These are phyloP conservation scores for Prolemur simus DNA, from an alignment of 2,113 vertebrate genomes.

Conservation along the genomic window DNA sequence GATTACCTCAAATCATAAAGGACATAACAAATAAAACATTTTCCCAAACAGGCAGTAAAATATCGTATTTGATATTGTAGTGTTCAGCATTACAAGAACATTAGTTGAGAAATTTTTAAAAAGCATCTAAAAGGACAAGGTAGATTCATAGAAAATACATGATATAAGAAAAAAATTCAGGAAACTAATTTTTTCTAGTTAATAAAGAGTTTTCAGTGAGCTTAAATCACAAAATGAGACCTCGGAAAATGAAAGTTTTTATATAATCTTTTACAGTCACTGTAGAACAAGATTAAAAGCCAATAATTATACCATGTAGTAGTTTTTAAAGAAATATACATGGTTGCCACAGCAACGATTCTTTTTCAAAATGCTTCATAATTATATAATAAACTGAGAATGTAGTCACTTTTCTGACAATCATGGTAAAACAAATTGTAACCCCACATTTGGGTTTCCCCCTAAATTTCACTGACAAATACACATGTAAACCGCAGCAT, in stretches of 20 bases:
- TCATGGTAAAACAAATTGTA: background rate
- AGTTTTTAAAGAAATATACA: background rate
- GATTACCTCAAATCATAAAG: constrained; percentile 16
- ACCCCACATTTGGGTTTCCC: background rate
- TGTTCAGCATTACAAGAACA: background rate
- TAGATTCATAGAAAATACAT: background rate
- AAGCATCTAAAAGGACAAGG: background rate
- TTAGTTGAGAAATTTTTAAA: constrained; percentile 3
- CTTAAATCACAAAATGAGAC: background rate
- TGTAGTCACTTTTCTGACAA: background rate
- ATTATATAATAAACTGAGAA: background rate
- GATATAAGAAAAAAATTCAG: background rate
- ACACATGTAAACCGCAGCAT: background rate
- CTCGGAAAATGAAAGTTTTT: background rate
- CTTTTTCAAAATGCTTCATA: constrained; percentile 1
- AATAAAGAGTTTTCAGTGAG: background rate
- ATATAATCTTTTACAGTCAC: background rate
- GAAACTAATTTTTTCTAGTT: background rate
- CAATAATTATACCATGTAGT: background rate
- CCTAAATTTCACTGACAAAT: background rate
- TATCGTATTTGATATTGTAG: background rate
- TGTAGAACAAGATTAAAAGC: background rate
- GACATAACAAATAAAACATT: constrained; percentile 12
- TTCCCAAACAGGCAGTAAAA: constrained; percentile 20
- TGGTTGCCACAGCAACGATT: background rate